Percentiles rank a stretch among this genome's conserved stretches.
Evolutionary conservation across 2,113 vertebrate species (phyloP).

Genomic region (Barbus barbus): DNA sequence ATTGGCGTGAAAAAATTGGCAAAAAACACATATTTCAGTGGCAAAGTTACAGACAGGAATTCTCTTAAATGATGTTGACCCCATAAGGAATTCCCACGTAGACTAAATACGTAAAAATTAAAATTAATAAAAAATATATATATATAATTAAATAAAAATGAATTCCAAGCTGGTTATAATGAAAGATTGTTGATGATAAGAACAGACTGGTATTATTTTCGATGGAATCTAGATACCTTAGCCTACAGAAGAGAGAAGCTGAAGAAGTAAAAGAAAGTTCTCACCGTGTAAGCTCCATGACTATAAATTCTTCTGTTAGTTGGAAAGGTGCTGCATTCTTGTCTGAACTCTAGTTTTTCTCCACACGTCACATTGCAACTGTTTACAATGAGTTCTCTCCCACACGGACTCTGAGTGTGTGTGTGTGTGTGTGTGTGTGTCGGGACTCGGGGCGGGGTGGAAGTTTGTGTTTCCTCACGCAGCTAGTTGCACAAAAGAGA

Average conservation of each 20-base stretch:
- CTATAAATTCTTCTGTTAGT: background rate
- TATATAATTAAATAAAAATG: background rate
- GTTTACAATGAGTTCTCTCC: conserved; percentile 41
- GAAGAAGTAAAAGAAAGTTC: no score
- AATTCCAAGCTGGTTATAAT: background rate
- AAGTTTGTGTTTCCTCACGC: conserved; percentile 12
- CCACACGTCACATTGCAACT: conserved; percentile 40
- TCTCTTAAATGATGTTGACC: background rate
- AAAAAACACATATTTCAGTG: background rate
- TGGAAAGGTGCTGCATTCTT: conserved; percentile 3
- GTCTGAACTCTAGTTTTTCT: conserved; percentile 1
- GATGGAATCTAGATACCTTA: no score
- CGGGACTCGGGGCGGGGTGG: conserved; percentile 3
- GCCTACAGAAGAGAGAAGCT: no score
- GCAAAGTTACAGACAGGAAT: background rate
- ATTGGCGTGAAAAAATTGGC: no score
- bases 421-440: conserved; percentile 12
- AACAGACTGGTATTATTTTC: background rate
- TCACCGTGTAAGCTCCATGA: conserved; percentile 43
- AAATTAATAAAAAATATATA: no score
- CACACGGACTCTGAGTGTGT: conserved; percentile 11
- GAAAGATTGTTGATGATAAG: background rate
- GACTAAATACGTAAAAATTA: background rate
- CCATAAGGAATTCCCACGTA: background rate
- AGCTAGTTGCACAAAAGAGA: background rate